Conservation (phyloP, 2,888 invertebrate genomes). For the Pediacus dermestoides region DNA sequence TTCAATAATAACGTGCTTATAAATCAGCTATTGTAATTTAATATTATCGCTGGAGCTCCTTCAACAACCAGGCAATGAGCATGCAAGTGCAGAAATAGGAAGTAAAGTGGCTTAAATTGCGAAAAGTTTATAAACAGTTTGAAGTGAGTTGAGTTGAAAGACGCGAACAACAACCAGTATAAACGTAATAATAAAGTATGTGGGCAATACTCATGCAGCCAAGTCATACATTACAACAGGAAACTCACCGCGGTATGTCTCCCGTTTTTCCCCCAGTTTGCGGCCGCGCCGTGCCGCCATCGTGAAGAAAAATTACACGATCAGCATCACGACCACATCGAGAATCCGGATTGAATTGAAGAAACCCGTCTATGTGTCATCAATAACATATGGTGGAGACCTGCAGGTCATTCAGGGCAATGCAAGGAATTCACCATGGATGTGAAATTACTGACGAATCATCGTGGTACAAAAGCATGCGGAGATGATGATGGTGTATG, state of each 20-base stretch:
- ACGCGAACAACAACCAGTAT: too few species aligned
- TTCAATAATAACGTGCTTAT: too few species aligned
- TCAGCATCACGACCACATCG: slow-evolving; percentile 34
- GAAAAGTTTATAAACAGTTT: too few species aligned
- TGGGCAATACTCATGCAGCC: slow-evolving; percentile 35
- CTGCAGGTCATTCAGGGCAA: slow-evolving; percentile 35
- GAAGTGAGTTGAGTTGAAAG: too few species aligned
- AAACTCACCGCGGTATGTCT: slow-evolving; percentile 21
- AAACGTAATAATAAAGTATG: slow-evolving; percentile 42
- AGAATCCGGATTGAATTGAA: slow-evolving; percentile 39
- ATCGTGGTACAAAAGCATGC: too few species aligned
- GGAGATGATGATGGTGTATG: too few species aligned
- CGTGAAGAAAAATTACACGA: slow-evolving; percentile 30
- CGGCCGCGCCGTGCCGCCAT: slow-evolving; percentile 14
- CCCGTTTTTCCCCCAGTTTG: slow-evolving; percentile 6
- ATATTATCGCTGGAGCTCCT: too few species aligned
- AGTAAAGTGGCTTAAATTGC: too few species aligned
- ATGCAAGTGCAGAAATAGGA: too few species aligned
- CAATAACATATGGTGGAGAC: slow-evolving; percentile 37
- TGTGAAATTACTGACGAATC: slow-evolving; percentile 27
- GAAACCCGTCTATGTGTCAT: slow-evolving; percentile 41
- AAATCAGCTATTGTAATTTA: too few species aligned
- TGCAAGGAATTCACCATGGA: slow-evolving; percentile 33
- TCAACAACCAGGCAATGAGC: too few species aligned
- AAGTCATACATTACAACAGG: slow-evolving; percentile 31